A percentile compares a stretch with the other conserved stretches of the same genome.
phyloP scores from a whole-genome alignment of 2,113 vertebrate genomes.

The Thalassarche chlororhynchos region DNA sequence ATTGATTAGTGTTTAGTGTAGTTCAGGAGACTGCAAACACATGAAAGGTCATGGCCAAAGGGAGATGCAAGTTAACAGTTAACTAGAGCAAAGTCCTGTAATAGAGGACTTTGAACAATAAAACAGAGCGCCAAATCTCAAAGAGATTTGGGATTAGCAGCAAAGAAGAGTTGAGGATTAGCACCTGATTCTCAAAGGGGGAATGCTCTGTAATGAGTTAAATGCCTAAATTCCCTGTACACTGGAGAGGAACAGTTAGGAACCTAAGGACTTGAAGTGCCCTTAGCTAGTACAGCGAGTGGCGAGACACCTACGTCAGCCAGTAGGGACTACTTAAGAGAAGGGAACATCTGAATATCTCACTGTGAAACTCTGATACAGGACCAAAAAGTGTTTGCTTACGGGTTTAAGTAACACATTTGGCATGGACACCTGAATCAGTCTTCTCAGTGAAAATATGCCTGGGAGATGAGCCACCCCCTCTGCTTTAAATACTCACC shows the following conservation, averaged over 20 bases:
- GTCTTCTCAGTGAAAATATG: neutral
- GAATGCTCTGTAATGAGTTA: neutral
- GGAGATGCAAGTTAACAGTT: slow-evolving; percentile 11
- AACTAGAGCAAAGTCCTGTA: neutral
- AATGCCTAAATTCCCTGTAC: neutral
- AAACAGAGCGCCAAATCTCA: neutral
- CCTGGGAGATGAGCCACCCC: neutral
- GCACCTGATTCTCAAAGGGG: neutral
- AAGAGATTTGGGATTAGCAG: neutral
- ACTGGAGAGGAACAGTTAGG: neutral
- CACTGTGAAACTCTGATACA: neutral
- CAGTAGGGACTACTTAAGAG: neutral
- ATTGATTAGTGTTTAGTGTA: neutral
- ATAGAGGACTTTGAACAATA: neutral
- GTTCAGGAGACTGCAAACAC: neutral
- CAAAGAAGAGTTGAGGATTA: neutral
- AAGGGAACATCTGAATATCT: neutral
- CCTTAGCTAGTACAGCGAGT: neutral
- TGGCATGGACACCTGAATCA: neutral
- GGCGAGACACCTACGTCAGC: neutral
- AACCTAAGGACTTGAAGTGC: neutral
- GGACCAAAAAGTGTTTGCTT: neutral
- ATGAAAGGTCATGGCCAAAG: neutral
- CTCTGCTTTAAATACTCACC: neutral
- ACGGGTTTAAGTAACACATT: neutral